phyloP scores from a whole-genome alignment of 92 coral and sea anemone genomes.

The Porites cylindrica region DNA sequence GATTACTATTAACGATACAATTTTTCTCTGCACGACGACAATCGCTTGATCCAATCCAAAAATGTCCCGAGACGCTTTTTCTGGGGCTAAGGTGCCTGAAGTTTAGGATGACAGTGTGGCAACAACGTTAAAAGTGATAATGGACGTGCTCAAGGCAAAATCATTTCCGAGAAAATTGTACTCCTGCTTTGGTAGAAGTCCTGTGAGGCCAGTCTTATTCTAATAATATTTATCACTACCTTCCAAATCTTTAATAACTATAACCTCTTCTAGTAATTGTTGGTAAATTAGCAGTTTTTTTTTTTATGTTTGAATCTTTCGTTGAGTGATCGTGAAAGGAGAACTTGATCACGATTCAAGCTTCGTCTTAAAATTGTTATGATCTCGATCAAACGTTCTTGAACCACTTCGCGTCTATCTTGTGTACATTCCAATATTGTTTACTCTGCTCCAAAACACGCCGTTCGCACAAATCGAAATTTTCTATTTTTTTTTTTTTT shows the following conservation, averaged over 20 bases:
- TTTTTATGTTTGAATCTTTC: neutral
- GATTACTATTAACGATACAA: conserved; percentile 31
- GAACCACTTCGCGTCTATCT: conserved; percentile 23
- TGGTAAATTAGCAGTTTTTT: neutral
- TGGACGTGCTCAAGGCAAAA: conserved; percentile 89
- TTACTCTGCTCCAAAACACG: conserved; percentile 62
- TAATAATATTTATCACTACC: conserved; percentile 25
- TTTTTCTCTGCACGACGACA: conserved; percentile 14
- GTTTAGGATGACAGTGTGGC: conserved; percentile 78
- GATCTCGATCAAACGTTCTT: conserved; percentile 43
- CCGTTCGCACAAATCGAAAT: neutral
- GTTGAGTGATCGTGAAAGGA: neutral
- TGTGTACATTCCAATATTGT: conserved; percentile 74
- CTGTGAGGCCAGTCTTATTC: neutral
- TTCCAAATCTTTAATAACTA: too few relatives aligned
- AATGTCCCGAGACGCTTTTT: conserved; percentile 65
- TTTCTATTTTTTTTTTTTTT: too few relatives aligned
- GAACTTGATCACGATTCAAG: neutral
- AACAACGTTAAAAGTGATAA: conserved; percentile 84
- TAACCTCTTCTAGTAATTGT: conserved; percentile 14
- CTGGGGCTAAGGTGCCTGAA: conserved; percentile 39
- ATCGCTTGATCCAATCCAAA: conserved; percentile 33
- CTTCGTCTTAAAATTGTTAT: neutral
- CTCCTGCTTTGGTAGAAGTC: too few relatives aligned
- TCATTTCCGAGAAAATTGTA: neutral